Percentiles rank a stretch among this genome's conserved stretches.
These are phyloP conservation scores for Drosophila parvula DNA, from an alignment of 1,140 invertebrate species.

Conservation along the genomic window DNA sequence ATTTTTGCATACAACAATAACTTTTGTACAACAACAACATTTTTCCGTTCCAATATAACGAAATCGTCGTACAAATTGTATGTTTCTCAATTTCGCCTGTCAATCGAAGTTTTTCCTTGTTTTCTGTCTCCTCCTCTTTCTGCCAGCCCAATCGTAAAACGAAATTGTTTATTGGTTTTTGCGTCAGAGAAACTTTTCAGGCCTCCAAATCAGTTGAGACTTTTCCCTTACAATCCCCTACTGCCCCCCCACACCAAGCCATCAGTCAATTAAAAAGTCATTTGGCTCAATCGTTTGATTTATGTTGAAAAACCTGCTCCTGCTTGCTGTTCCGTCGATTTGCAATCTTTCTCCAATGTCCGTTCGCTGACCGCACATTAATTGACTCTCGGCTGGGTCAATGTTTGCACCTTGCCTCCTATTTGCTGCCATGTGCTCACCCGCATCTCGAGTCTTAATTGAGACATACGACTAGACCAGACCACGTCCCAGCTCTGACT, in stretches of 20 bases:
- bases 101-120: conserved; percentile 35
- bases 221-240: conserved; percentile 4
- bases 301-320: conserved; percentile 31
- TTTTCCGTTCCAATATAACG: too few relatives aligned
- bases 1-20: too few relatives aligned
- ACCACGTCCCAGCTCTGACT: conserved; percentile 14
- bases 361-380: conserved; percentile 48
- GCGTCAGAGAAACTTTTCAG: conserved; percentile 25
- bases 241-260: not conserved
- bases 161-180: conserved; percentile 49
- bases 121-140: conserved; percentile 14
- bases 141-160: conserved; percentile 35
- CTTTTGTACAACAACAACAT: too few relatives aligned
- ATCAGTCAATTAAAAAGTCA: conserved; percentile 69
- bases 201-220: conserved; percentile 10
- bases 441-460: conserved; percentile 36
- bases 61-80: too few relatives aligned
- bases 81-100: not conserved
- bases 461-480: conserved; percentile 30
- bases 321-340: conserved; percentile 4
- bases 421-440: conserved; percentile 19
- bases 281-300: conserved; percentile 67
- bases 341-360: conserved; percentile 5
- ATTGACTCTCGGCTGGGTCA: conserved; percentile 64
- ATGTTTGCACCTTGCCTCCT: conserved; percentile 47